A percentile compares a stretch with the other conserved stretches of the same genome.
These are phyloP conservation scores for Pseudobourletiella spinata DNA, from an alignment of 1,140 invertebrate genomes.

Conservation along the genomic window DNA sequence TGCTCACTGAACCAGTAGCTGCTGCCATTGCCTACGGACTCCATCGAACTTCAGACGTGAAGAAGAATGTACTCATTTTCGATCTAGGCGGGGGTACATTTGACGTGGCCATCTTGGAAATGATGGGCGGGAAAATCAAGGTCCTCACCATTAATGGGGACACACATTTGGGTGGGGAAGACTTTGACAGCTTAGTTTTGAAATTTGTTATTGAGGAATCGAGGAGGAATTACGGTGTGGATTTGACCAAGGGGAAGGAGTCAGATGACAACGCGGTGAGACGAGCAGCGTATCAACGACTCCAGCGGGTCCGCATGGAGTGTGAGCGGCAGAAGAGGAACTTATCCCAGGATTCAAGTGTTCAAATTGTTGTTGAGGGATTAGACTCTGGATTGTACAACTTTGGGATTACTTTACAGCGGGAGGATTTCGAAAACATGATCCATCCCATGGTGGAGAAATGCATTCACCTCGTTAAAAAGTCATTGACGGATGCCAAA, in stretches of 20 bases:
- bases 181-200: constrained; percentile 40
- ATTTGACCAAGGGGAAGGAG: constrained; percentile 39
- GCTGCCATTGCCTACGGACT: constrained; percentile 98
- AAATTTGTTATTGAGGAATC: constrained; percentile 43
- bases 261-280: background rate
- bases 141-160: constrained; percentile 39
- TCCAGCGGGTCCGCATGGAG: constrained; percentile 11
- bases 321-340: constrained; percentile 18
- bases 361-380: constrained; percentile 22
- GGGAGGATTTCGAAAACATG: constrained; percentile 18
- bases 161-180: constrained; percentile 43
- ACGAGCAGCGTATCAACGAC: background rate
- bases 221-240: constrained; percentile 50
- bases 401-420: background rate
- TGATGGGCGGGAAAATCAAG: constrained; percentile 47
- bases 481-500: constrained; percentile 49
- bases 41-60: constrained; percentile 70
- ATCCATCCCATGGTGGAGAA: constrained; percentile 42
- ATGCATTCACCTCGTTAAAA: constrained; percentile 53
- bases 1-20: constrained; percentile 98
- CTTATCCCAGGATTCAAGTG: background rate
- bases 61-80: constrained; percentile 18
- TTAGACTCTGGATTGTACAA: constrained; percentile 7
- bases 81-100: constrained; percentile 50
- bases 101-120: constrained; percentile 51